Evolutionary conservation across 2,797 vertebrate species (phyloP).

Genomic region (Girardinus metallicus): DNA sequence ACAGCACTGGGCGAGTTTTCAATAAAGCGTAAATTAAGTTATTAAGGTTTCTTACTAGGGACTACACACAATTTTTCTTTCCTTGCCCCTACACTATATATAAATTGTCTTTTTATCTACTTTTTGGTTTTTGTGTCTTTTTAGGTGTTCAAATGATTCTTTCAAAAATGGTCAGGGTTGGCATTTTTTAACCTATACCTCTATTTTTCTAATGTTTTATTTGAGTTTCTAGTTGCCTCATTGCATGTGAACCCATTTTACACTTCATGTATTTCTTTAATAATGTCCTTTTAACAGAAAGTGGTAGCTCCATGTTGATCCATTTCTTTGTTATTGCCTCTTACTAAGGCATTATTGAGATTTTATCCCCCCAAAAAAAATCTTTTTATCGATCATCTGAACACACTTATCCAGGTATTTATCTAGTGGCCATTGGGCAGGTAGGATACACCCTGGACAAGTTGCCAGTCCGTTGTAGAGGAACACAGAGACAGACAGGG

Average conservation of each 20-base stretch:
- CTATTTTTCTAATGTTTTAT: neutral
- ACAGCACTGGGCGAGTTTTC: neutral
- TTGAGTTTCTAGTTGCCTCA: neutral
- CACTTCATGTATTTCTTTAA: neutral
- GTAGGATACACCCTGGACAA: too few species aligned
- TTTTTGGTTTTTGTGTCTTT: neutral
- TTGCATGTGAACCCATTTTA: neutral
- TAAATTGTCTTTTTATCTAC: neutral
- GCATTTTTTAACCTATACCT: neutral
- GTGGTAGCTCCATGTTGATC: neutral
- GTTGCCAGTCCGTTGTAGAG: too few species aligned
- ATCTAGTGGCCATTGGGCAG: too few species aligned
- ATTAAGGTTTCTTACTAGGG: neutral
- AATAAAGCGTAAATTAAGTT: neutral
- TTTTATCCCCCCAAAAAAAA: neutral
- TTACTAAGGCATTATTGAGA: neutral
- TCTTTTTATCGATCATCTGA: too few species aligned
- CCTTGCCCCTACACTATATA: too few species aligned
- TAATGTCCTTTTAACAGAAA: neutral
- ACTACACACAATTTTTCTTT: neutral
- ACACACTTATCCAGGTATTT: too few species aligned
- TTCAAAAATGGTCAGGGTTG: neutral
- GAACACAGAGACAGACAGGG: too few species aligned
- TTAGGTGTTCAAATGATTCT: neutral
- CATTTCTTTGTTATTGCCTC: neutral